phyloP scores from a whole-genome alignment of 2,113 vertebrate species.

The Taurulus bubalis region DNA sequence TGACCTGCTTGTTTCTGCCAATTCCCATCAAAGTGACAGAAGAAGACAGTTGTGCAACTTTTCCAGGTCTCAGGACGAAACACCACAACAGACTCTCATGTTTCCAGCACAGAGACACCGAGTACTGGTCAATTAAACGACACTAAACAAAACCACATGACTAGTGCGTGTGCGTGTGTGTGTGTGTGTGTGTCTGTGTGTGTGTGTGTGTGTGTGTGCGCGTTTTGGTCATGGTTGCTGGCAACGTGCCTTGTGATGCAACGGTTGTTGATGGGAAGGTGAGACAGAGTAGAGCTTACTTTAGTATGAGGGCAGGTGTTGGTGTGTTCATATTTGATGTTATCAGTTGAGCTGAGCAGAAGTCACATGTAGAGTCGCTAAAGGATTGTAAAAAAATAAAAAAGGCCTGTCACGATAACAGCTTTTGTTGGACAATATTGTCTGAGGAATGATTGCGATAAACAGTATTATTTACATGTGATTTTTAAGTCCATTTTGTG shows the following conservation, averaged over 20 bases:
- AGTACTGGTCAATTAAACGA: slow-evolving; percentile 53
- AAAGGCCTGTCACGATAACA: not conserved
- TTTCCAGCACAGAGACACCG: slow-evolving; percentile 59
- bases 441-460: not conserved
- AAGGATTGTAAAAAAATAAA: not conserved
- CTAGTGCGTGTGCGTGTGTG: slow-evolving; percentile 6
- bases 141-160: slow-evolving; percentile 70
- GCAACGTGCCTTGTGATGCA: slow-evolving; percentile 30
- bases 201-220: no score
- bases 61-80: slow-evolving; percentile 27
- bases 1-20: slow-evolving; percentile 28
- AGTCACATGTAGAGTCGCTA: not conserved
- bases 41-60: slow-evolving; percentile 58
- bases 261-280: slow-evolving; percentile 25
- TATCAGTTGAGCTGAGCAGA: slow-evolving; percentile 12
- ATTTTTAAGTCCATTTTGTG: not conserved
- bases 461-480: not conserved
- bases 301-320: slow-evolving; percentile 29
- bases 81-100: slow-evolving; percentile 64
- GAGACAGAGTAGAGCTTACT: slow-evolving; percentile 14
- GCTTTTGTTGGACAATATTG: not conserved
- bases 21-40: slow-evolving; percentile 24
- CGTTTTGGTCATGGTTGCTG: not conserved
- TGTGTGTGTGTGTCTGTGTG: slow-evolving; percentile 6
- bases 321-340: slow-evolving; percentile 43